A percentile compares a stretch with the other conserved stretches of the same genome.
phyloP scores from a whole-genome alignment of 2,113 vertebrate genomes.

The Pseudopodoces humilis region DNA sequence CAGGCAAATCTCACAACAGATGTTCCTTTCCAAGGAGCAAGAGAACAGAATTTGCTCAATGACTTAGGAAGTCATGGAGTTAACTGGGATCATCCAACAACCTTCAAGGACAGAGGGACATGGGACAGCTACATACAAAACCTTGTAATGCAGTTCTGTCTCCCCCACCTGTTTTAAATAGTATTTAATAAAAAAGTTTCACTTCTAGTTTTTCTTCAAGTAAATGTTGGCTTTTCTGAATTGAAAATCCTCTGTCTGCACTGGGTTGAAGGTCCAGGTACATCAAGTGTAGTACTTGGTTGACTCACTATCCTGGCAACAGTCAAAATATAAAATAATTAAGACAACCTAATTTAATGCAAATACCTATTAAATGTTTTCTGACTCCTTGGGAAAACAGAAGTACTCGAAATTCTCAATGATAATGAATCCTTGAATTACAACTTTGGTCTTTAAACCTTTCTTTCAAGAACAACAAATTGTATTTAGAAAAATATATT shows the following conservation, averaged over 20 bases:
- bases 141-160: not conserved
- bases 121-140: not conserved
- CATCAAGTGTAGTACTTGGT: not conserved
- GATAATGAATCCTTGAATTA: not conserved
- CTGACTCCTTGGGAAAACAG: not conserved
- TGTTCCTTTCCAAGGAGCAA: not conserved
- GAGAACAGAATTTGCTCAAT: not conserved
- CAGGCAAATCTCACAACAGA: not conserved
- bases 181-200: not conserved
- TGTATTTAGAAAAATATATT: not conserved
- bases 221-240: not conserved
- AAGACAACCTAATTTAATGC: not conserved
- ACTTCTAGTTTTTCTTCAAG: not conserved
- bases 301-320: not conserved
- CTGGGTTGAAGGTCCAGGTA: not conserved
- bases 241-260: not conserved
- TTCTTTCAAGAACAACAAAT: not conserved
- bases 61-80: not conserved
- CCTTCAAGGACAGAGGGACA: not conserved
- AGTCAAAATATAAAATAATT: not conserved
- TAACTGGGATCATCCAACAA: not conserved
- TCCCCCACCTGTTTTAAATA: not conserved
- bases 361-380: not conserved
- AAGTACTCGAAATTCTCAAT: not conserved
- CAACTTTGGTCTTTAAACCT: not conserved